Percentiles rank a stretch among this genome's conserved stretches.
Evolutionary conservation across 37 sponge, comb jelly and placozoan species (phyloP).

Genomic region (Ianthella basta): DNA sequence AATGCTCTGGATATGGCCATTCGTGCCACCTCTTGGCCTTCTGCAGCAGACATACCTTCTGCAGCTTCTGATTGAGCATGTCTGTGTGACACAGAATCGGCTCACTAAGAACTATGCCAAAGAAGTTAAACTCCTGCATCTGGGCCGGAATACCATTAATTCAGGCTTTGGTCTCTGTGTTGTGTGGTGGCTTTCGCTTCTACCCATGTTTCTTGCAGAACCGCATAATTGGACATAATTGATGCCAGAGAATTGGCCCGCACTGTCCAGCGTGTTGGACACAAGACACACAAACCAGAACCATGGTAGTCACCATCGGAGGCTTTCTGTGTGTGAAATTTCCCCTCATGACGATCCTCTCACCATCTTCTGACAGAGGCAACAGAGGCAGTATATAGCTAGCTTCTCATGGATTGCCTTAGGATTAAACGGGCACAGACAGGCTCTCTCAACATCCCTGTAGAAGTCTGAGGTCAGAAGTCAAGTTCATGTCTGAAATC

Average conservation of each 20-base stretch:
- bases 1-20: constrained; percentile 9
- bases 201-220: constrained; percentile 12
- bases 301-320: constrained; percentile 17
- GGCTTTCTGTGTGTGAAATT: background rate
- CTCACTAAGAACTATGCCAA: constrained; percentile 25
- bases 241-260: constrained; percentile 10
- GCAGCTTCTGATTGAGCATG: constrained; percentile 22
- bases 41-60: constrained; percentile 36
- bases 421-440: too few species aligned
- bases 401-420: too few species aligned
- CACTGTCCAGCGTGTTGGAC: constrained; percentile 45
- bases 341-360: too few species aligned
- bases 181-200: background rate
- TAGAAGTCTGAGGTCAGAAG: too few species aligned
- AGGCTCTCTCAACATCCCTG: too few species aligned
- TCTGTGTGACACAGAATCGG: constrained; percentile 33
- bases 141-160: constrained; percentile 10
- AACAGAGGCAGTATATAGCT: too few species aligned
- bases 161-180: constrained; percentile 31
- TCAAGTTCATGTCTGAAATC: too few species aligned
- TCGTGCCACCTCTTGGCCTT: constrained; percentile 28
- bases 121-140: constrained; percentile 34
- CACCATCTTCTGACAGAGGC: too few species aligned
- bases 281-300: constrained; percentile 19
- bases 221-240: constrained; percentile 25